Percentiles rank a stretch among this genome's conserved stretches.
Conservation (phyloP, 2,113 vertebrate species). For the Proteles cristata region DNA sequence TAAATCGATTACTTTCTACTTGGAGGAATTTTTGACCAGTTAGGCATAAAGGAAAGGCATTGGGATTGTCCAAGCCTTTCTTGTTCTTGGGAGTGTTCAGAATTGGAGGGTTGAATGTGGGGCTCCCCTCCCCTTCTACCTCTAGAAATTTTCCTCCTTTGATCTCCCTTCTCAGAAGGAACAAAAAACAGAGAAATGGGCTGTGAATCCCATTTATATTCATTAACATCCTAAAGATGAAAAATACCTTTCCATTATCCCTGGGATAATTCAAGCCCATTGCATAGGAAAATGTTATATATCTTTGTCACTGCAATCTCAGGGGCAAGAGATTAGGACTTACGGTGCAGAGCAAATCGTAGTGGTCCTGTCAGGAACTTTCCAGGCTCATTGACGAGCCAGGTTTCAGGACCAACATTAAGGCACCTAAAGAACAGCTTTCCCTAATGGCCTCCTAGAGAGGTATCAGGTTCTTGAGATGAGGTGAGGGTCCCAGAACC, state of each 20-base stretch:
- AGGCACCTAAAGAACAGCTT: not conserved
- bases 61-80: not conserved
- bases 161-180: constrained; percentile 47
- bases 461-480: not conserved
- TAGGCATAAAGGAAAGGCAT: not conserved
- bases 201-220: constrained; percentile 84
- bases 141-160: constrained; percentile 52
- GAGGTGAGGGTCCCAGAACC: not conserved
- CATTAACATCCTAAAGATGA: constrained; percentile 87
- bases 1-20: constrained; percentile 1
- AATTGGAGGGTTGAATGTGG: not conserved
- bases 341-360: not conserved
- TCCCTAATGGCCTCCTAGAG: constrained; percentile 54
- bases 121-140: not conserved
- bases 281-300: constrained; percentile 82
- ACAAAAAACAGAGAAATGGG: constrained; percentile 78
- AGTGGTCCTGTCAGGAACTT: constrained; percentile 10
- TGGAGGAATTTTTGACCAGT: constrained; percentile 8
- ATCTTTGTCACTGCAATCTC: constrained; percentile 79
- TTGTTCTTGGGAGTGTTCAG: not conserved
- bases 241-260: constrained; percentile 84
- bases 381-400: not conserved
- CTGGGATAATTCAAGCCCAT: constrained; percentile 82
- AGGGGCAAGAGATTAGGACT: constrained; percentile 65
- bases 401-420: not conserved